These are phyloP conservation scores for Gymnosoma rotundatum DNA, from an alignment of 2,888 invertebrate species.

Conservation along the genomic window DNA sequence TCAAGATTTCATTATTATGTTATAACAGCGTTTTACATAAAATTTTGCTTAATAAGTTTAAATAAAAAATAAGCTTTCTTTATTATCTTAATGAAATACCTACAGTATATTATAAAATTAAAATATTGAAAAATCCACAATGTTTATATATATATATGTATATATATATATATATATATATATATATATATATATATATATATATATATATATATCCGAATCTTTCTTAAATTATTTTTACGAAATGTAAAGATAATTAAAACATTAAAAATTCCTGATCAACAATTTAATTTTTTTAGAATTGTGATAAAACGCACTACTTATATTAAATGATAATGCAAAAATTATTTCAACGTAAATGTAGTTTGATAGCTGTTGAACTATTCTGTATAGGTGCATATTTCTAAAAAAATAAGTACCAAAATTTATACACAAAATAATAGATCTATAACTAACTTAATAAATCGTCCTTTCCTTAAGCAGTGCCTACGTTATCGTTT, in stretches of 20 bases:
- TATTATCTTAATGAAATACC: too few species aligned
- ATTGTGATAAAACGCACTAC: background rate
- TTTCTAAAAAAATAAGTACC: slow-evolving; percentile 58
- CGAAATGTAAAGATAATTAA: too few species aligned
- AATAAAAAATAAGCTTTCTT: too few species aligned
- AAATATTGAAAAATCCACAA: too few species aligned
- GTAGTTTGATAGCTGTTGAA: slow-evolving; percentile 40
- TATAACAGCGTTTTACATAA: too few species aligned
- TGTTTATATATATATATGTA: too few species aligned
- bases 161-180: too few species aligned
- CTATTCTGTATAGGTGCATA: slow-evolving; percentile 46
- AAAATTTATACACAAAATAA: background rate
- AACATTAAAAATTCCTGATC: background rate
- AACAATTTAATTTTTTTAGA: background rate
- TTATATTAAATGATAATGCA: background rate
- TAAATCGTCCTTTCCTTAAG: slow-evolving; percentile 66
- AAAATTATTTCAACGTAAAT: slow-evolving; percentile 51
- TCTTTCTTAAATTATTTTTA: background rate
- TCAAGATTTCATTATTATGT: too few species aligned
- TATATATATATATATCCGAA: background rate
- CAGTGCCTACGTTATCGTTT: slow-evolving; percentile 40
- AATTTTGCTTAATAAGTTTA: too few species aligned
- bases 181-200: too few species aligned
- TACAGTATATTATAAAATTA: too few species aligned
- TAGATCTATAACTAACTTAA: slow-evolving; percentile 17